Percentiles rank a stretch among this genome's conserved stretches.
Conservation (phyloP, 2,113 vertebrate species). For the Polyodon spathula region DNA sequence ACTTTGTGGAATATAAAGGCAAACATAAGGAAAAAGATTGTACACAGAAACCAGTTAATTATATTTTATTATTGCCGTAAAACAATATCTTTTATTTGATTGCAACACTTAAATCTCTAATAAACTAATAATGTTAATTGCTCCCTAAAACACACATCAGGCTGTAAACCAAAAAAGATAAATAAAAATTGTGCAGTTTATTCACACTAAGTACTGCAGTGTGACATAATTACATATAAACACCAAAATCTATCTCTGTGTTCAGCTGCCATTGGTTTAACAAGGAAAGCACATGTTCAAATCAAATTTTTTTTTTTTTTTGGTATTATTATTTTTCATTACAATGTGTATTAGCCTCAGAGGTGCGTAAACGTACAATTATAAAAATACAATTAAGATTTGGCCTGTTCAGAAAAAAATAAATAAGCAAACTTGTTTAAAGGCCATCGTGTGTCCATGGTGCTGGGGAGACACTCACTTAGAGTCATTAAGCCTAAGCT, state of each 20-base stretch:
- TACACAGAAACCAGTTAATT: no score
- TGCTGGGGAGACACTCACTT: conserved; percentile 73
- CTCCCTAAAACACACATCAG: conserved; percentile 44
- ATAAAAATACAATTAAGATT: conserved; percentile 70
- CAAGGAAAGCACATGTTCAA: conserved; percentile 74
- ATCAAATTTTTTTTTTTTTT: conserved; percentile 61
- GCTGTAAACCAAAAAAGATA: conserved; percentile 46
- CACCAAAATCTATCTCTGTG: conserved; percentile 87
- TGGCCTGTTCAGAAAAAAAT: conserved; percentile 58
- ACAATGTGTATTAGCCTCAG: conserved; percentile 75
- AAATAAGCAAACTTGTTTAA: conserved; percentile 53
- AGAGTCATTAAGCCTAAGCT: conserved; percentile 85
- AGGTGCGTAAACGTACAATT: conserved; percentile 84
- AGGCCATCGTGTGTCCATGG: conserved; percentile 67
- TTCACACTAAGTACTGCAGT: conserved; percentile 72
- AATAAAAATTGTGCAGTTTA: conserved; percentile 88
- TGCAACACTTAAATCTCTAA: conserved; percentile 9
- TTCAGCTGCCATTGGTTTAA: conserved; percentile 91
- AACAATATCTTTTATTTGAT: not conserved
- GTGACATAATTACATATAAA: conserved; percentile 95
- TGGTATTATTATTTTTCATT: conserved; percentile 43
- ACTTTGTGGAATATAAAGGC: no score
- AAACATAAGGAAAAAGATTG: no score
- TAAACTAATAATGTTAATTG: conserved; percentile 34
- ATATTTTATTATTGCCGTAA: no score